Base-by-base conservation (phyloP, 2,888 invertebrate genomes). In the Heterodera filipjevi region DNA sequence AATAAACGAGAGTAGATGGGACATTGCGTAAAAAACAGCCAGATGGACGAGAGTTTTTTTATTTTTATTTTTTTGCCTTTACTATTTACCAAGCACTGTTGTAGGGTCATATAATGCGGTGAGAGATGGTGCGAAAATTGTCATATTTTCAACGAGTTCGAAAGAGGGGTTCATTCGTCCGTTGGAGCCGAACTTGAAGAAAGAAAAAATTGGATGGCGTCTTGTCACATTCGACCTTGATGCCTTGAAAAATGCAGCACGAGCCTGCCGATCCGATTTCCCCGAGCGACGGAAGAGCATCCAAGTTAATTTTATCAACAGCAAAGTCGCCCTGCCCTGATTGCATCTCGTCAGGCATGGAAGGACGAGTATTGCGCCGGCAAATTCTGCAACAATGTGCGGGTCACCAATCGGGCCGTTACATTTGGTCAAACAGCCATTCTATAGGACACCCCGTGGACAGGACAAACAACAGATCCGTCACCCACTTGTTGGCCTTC, bases 261-360 rank as follows among this genome's bases (percentile, higher is more conserved):
- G 53, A n/a, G 10, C 30, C 46, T 19, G 35, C 16, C 16, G 71
- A 35, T 19, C 46, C 0, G 14, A 32, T 27, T 27, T 59, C 3
- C 14, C 33, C 10, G 32, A 49, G 30, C 22, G 59, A 30, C 30
- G 33, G 35, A 35, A n/a, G n/a, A 53, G 10, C 76, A 76, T 32
- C n/a, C 33, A 77, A 30, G 77, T 77, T 19, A 77, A 77, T 33
- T 77, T 77, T 46, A 39, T 66, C n/a, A 12, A 59, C 66, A 1
- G 71, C 33, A 32, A 71, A 33, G 3, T 16, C 35, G 2, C 39
- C 35, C 3, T 71, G 71, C 30, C 16, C 71, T 6, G 3, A 30
- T 16, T 71, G 71, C 30, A 71, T 71, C 16, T 59, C 59, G 10
- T 59, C 59, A 27, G 59, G 59, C 2, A 1, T 77, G 77, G 77